Percentiles rank a stretch among this genome's conserved stretches.
phyloP scores from a whole-genome alignment of 1,140 invertebrate species.

The Eumaeus atala region DNA sequence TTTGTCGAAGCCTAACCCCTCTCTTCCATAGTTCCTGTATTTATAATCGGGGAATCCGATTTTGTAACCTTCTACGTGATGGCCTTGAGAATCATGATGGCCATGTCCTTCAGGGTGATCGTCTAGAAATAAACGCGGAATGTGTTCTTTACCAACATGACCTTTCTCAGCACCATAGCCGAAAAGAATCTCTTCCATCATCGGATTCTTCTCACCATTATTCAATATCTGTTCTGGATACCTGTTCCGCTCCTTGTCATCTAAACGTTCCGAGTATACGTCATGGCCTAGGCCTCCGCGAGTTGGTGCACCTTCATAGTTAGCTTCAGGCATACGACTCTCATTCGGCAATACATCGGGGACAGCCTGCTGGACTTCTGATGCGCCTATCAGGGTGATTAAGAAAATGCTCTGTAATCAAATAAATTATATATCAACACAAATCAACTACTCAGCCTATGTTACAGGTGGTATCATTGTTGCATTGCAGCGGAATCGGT shows the following conservation, averaged over 20 bases:
- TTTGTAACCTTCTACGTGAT: too few relatives aligned
- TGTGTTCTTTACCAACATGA: neutral
- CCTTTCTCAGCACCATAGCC: neutral
- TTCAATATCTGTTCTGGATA: neutral
- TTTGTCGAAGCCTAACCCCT: slow-evolving; percentile 13
- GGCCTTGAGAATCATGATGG: neutral
- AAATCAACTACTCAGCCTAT: too few relatives aligned
- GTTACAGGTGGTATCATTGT: too few relatives aligned
- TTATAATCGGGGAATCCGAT: neutral
- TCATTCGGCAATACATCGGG: neutral
- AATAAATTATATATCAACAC: neutral
- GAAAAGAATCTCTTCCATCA: neutral
- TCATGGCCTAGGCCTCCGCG: neutral
- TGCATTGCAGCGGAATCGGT: too few relatives aligned
- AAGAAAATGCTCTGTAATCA: slow-evolving; percentile 8
- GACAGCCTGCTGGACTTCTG: neutral
- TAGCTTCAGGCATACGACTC: neutral
- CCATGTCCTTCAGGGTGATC: neutral
- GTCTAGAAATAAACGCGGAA: neutral
- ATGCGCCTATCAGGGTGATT: neutral
- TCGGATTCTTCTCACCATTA: neutral
- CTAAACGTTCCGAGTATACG: too few relatives aligned
- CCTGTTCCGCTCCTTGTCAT: neutral
- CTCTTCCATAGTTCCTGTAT: slow-evolving; percentile 1
- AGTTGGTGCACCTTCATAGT: neutral